Base-by-base conservation (phyloP, 2,113 vertebrate species). In the Propithecus coquereli region DNA sequence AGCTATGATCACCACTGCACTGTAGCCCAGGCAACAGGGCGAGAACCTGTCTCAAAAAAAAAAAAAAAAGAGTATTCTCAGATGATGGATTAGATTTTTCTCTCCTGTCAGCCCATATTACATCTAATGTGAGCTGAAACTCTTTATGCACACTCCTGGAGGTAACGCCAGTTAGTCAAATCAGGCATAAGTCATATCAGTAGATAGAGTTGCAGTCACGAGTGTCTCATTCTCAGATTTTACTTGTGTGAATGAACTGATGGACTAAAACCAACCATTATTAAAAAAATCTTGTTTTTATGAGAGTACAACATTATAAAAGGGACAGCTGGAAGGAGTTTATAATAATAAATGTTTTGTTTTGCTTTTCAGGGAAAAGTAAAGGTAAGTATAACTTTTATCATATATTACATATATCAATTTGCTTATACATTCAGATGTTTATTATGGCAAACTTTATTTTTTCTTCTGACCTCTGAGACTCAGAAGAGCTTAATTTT, bases 331-430 rank as follows among this genome's bases (percentile, higher is more conserved):
- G 43, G 84, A 81, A 96, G 47, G 34, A 76, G 25, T 83, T 92
- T 94, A 61, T 82, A 89, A 57, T 94, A 68, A 96, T 93, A 40
- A 61, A 65, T 20, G 27, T 95, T 96, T 94, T 97, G 40, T 96
- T 97, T 98, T 97, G 76, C 93, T 91, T 97, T 98, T 95, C 92
- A 98, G 98, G 97, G 77, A 98, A 97, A 97, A 96, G 79, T 91
- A 93, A 98, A 96, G 98, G 98, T 98, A 97, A 94, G 97, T 73
- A 16, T 32, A 84, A 57, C 63, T 82, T 96, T 95, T 68, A 63
- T 95, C 59, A 61, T 80, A 45, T 8, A 18, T 82, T 66, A 34
- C 34, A 12, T 52, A 66, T 5, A 54, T 27, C 18, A 43, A 76
- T 94, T 84, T 97, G n/a, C 30, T 88, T 84, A 77, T 40, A 52